Conservation (phyloP, 2,888 invertebrate species). For the Polymixis lichenea region DNA sequence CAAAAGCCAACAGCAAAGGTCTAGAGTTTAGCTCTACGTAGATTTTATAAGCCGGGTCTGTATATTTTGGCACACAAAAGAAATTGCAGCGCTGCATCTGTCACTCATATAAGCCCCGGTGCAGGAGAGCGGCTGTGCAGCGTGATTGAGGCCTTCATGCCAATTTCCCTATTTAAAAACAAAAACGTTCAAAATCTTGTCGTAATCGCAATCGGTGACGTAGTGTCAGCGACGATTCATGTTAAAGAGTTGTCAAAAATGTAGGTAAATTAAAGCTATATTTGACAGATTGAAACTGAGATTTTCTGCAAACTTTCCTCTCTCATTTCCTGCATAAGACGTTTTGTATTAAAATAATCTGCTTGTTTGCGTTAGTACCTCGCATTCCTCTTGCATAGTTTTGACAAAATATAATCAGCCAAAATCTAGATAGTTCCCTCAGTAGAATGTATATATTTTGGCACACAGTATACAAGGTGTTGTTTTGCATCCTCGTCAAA, state of each 20-base stretch:
- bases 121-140: slow-evolving; percentile 32
- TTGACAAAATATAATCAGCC: neutral
- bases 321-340: neutral
- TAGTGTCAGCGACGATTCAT: neutral
- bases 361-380: neutral
- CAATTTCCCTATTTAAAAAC: neutral
- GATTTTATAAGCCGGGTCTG: neutral
- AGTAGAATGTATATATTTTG: slow-evolving; percentile 8
- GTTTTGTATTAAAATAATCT: neutral
- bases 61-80: slow-evolving; percentile 28
- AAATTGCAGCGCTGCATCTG: slow-evolving; percentile 23
- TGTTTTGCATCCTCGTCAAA: no score
- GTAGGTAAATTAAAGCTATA: neutral
- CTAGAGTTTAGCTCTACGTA: slow-evolving; percentile 18
- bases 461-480: slow-evolving; percentile 14
- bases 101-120: slow-evolving; percentile 38
- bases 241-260: neutral
- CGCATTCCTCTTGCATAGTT: neutral
- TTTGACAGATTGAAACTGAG: neutral
- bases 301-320: neutral
- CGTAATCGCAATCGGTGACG: neutral
- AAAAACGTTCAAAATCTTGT: neutral
- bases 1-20: neutral
- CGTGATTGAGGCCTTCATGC: neutral
- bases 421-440: neutral